These are phyloP conservation scores for Sparus aurata DNA, from an alignment of 2,797 vertebrate species.

Conservation along the genomic window DNA sequence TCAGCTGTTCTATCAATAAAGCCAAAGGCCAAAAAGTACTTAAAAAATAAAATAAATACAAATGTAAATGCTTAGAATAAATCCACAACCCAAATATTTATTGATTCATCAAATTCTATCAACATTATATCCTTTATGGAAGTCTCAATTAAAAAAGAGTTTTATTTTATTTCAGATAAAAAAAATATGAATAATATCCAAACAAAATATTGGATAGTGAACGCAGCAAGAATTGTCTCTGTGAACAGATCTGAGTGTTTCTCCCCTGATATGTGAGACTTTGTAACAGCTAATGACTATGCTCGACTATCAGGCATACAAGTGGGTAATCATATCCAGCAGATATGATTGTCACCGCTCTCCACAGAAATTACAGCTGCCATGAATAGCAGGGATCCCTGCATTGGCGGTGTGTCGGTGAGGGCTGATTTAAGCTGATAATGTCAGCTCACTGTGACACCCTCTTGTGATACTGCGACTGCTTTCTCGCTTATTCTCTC, in stretches of 20 bases:
- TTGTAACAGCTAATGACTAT: conserved; percentile 47
- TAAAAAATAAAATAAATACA: no score
- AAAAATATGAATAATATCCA: not conserved
- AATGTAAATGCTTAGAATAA: not conserved
- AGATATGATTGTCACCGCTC: conserved; percentile 62
- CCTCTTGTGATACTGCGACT: conserved; percentile 37
- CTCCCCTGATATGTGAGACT: conserved; percentile 32
- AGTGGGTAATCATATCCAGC: conserved; percentile 65
- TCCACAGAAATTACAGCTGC: conserved; percentile 59
- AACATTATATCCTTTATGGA: not conserved
- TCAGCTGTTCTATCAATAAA: no score
- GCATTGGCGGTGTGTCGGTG: conserved; percentile 26
- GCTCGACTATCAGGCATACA: conserved; percentile 47
- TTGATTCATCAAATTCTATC: not conserved
- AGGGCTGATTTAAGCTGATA: conserved; percentile 66
- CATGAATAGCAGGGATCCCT: conserved; percentile 58
- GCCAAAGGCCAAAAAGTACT: no score
- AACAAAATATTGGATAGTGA: conserved; percentile 30
- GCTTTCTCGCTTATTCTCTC: conserved; percentile 29
- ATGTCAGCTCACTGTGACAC: conserved; percentile 54
- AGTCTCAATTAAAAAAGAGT: not conserved
- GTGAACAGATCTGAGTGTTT: conserved; percentile 33
- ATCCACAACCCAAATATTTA: conserved; percentile 14
- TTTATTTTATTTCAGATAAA: conserved; percentile 7
- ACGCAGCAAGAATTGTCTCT: conserved; percentile 19